A percentile compares a stretch with the other conserved stretches of the same genome.
Conservation (phyloP, 1,140 invertebrate genomes). For the Drosophila pruinosa region DNA sequence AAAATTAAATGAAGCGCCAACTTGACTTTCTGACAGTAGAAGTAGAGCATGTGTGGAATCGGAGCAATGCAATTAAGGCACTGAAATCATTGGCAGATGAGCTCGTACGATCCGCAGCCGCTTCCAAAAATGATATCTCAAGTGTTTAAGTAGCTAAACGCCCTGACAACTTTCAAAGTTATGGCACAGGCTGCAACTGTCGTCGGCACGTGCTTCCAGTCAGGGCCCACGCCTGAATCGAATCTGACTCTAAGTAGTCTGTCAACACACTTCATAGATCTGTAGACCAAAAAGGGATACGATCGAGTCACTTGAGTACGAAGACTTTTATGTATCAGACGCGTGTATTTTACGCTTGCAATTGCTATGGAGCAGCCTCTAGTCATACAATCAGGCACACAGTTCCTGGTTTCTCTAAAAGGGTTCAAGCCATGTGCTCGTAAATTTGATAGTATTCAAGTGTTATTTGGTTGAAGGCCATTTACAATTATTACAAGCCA, state of each 20-base stretch:
- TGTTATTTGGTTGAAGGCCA: constrained; percentile 39
- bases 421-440: constrained; percentile 60
- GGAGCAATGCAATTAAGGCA: constrained; percentile 75
- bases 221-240: constrained; percentile 28
- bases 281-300: constrained; percentile 6
- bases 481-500: constrained; percentile 31
- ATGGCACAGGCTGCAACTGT: constrained; percentile 67
- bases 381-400: no score
- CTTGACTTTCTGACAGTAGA: constrained; percentile 44
- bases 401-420: constrained; percentile 45
- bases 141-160: constrained; percentile 79
- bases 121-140: constrained; percentile 60
- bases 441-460: constrained; percentile 74
- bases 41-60: constrained; percentile 67
- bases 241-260: constrained; percentile 53
- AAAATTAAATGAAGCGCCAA: constrained; percentile 72
- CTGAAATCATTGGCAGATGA: constrained; percentile 48
- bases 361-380: constrained; percentile 35
- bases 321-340: constrained; percentile 16
- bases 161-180: constrained; percentile 69
- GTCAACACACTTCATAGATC: constrained; percentile 54
- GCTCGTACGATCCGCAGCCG: constrained; percentile 2
- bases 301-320: constrained; percentile 57
- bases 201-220: constrained; percentile 60
- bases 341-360: constrained; percentile 41